phyloP scores from a whole-genome alignment of 2,797 vertebrate genomes.

The Lacerta viridis region DNA sequence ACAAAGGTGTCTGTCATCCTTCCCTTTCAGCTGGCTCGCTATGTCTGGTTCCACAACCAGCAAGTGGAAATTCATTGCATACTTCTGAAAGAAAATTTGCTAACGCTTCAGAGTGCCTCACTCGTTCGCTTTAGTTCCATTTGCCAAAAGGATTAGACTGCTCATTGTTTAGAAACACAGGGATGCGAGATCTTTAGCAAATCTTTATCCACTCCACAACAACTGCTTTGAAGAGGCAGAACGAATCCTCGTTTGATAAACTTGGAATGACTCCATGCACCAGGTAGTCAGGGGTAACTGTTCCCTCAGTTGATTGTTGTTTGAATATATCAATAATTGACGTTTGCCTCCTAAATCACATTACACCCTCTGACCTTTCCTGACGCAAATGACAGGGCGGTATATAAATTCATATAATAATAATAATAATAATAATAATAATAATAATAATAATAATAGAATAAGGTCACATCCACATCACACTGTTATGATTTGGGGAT shows the following conservation, averaged over 20 bases:
- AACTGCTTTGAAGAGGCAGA: neutral
- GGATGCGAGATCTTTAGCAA: neutral
- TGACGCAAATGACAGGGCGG: neutral
- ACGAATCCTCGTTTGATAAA: rapidly evolving
- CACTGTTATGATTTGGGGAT: no score
- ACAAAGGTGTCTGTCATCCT: neutral
- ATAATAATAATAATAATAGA: no score
- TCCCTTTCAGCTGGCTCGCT: neutral
- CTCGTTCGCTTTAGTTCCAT: neutral
- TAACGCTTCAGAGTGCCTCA: neutral
- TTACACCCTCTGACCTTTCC: slow-evolving; percentile 23
- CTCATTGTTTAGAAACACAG: neutral
- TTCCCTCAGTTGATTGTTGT: neutral
- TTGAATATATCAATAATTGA: slow-evolving; percentile 28
- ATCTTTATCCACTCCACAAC: neutral
- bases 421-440: no score
- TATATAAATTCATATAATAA: no score
- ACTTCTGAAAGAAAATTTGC: neutral
- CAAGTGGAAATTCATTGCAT: neutral
- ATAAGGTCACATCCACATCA: no score
- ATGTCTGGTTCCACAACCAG: neutral
- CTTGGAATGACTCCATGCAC: neutral
- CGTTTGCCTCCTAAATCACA: neutral
- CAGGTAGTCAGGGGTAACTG: neutral
- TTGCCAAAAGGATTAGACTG: neutral